phyloP scores from a whole-genome alignment of 2,888 invertebrate species.

The Lepidochrysops patricia region DNA sequence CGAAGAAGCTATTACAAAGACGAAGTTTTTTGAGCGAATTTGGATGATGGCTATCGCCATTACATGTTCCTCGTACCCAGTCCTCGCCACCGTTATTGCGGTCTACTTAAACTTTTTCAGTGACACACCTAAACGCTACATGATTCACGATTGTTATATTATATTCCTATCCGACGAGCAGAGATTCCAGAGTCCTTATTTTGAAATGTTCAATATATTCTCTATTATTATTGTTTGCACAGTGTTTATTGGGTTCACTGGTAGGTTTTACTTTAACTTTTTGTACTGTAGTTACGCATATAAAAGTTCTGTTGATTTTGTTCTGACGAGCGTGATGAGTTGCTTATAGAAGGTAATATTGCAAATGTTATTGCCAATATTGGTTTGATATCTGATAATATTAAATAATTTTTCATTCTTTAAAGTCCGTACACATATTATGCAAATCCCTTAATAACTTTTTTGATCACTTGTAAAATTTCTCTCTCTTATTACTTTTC shows the following conservation, averaged over 20 bases:
- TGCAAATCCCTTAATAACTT: too few relatives aligned
- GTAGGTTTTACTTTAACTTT: slow-evolving; percentile 15
- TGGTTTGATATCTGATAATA: too few relatives aligned
- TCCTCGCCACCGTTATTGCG: slow-evolving; percentile 21
- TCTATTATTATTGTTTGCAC: slow-evolving; percentile 15
- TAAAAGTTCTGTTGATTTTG: too few relatives aligned
- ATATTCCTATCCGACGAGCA: slow-evolving; percentile 21
- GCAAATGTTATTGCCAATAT: too few relatives aligned
- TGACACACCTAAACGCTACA: slow-evolving; percentile 23
- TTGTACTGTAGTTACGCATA: too few relatives aligned
- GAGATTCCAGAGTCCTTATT: slow-evolving; percentile 25
- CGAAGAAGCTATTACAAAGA: slow-evolving; percentile 18
- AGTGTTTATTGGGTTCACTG: slow-evolving; percentile 23
- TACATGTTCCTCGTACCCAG: slow-evolving; percentile 20
- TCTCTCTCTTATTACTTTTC: too few relatives aligned
- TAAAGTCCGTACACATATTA: too few relatives aligned
- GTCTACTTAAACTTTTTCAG: slow-evolving; percentile 22
- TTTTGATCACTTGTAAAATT: too few relatives aligned
- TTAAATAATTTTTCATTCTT: too few relatives aligned
- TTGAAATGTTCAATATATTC: slow-evolving; percentile 23
- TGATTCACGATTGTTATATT: slow-evolving; percentile 25
- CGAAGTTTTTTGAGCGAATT: slow-evolving; percentile 20
- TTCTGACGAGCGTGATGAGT: too few relatives aligned
- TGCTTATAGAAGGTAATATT: too few relatives aligned
- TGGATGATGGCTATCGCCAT: slow-evolving; percentile 22